These are phyloP conservation scores for Dendrolimus kikuchii DNA, from an alignment of 1,140 invertebrate genomes.

Conservation along the genomic window DNA sequence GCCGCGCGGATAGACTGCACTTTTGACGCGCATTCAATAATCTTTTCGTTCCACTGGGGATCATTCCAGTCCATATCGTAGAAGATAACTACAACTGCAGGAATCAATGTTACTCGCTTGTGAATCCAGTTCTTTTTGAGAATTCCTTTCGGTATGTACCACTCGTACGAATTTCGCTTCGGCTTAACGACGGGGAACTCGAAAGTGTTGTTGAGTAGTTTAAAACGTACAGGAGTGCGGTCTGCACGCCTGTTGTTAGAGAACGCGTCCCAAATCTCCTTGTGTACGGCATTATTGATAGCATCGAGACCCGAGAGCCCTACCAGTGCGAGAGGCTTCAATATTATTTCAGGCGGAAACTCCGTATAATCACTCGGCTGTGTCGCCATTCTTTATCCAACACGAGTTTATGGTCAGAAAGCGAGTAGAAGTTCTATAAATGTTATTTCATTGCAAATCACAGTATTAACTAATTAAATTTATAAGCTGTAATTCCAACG, in stretches of 20 bases:
- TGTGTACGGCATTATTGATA: slow-evolving; percentile 88
- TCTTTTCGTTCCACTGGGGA: slow-evolving; percentile 92
- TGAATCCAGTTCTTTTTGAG: slow-evolving; percentile 96
- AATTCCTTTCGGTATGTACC: slow-evolving; percentile 97
- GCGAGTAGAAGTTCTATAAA: slow-evolving; percentile 1
- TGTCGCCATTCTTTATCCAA: slow-evolving; percentile 44
- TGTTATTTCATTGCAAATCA: slow-evolving; percentile 28
- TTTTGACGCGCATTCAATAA: slow-evolving; percentile 91
- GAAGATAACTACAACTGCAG: slow-evolving; percentile 94
- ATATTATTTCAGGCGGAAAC: slow-evolving; percentile 83
- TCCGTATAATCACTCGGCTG: slow-evolving; percentile 74
- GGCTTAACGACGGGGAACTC: slow-evolving; percentile 93
- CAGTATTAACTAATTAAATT: slow-evolving; percentile 8
- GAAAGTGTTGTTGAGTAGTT: slow-evolving; percentile 82
- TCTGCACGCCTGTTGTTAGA: slow-evolving; percentile 85
- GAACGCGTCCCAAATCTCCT: slow-evolving; percentile 94
- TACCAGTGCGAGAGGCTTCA: slow-evolving; percentile 87
- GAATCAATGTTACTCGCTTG: slow-evolving; percentile 93
- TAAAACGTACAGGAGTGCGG: slow-evolving; percentile 88
- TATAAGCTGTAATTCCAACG: slow-evolving; percentile 29
- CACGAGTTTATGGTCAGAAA: neutral
- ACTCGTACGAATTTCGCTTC: slow-evolving; percentile 94
- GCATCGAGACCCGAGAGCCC: slow-evolving; percentile 90
- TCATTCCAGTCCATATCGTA: slow-evolving; percentile 99
- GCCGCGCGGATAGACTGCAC: slow-evolving; percentile 84